These are phyloP conservation scores for Diphyllodes magnificus DNA, from an alignment of 2,113 vertebrate genomes.

Conservation along the genomic window DNA sequence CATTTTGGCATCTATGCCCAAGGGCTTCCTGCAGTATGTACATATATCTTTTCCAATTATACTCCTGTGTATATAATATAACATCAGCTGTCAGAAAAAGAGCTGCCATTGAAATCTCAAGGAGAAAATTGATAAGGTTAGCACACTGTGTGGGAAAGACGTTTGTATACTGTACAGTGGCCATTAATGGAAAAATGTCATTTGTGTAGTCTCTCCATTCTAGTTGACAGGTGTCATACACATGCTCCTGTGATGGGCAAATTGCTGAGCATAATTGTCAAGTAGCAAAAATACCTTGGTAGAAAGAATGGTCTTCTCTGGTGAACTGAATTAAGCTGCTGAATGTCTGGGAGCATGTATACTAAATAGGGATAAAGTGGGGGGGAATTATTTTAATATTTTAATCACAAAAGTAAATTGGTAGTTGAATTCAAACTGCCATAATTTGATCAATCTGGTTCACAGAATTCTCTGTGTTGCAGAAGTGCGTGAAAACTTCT, in stretches of 20 bases:
- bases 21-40: slow-evolving; percentile 85
- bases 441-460: neutral
- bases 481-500: neutral
- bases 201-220: neutral
- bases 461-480: neutral
- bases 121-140: neutral
- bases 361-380: neutral
- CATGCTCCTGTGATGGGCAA: neutral
- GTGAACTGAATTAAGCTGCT: neutral
- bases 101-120: slow-evolving; percentile 7
- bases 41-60: slow-evolving; percentile 89
- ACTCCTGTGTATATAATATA: slow-evolving; percentile 70
- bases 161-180: neutral
- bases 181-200: neutral
- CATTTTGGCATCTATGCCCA: slow-evolving; percentile 88
- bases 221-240: neutral
- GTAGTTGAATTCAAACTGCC: neutral
- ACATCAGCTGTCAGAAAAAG: slow-evolving; percentile 53
- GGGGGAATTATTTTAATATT: neutral
- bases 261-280: neutral
- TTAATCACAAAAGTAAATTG: neutral
- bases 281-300: neutral
- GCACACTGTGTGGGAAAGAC: neutral
- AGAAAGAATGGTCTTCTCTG: neutral
- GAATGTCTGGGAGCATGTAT: neutral